Evolutionary conservation across 2,888 invertebrate species (phyloP).

Genomic region (Fragum whitleyi): DNA sequence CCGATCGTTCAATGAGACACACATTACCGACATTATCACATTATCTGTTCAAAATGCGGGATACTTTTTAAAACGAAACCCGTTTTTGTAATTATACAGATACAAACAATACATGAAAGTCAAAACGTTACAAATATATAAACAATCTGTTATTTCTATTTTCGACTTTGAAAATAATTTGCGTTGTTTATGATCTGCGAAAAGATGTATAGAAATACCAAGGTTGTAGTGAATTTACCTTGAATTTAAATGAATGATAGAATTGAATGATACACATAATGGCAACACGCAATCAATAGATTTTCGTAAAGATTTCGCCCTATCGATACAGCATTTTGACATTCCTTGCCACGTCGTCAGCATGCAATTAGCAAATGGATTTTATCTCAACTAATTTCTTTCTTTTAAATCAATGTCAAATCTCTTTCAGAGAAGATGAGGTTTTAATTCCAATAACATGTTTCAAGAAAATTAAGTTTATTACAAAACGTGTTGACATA

Average conservation of each 20-base stretch:
- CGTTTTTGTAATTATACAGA: too few relatives aligned
- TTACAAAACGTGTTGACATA: neutral
- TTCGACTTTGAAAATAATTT: too few relatives aligned
- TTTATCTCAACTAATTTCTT: conserved; percentile 4
- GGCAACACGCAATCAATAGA: neutral
- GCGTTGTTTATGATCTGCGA: too few relatives aligned
- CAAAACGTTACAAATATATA: too few relatives aligned
- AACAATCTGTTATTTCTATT: too few relatives aligned
- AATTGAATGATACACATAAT: neutral
- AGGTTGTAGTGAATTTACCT: too few relatives aligned
- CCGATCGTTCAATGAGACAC: too few relatives aligned
- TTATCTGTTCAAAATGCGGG: too few relatives aligned
- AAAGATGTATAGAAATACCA: too few relatives aligned
- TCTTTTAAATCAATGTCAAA: conserved; percentile 4
- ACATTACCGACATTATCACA: too few relatives aligned
- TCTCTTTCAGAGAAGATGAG: neutral
- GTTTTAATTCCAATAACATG: neutral
- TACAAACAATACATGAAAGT: too few relatives aligned
- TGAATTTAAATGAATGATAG: neutral
- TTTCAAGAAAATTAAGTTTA: neutral
- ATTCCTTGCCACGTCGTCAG: neutral
- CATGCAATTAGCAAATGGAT: conserved; percentile 4
- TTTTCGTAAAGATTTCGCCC: neutral
- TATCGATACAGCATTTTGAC: conserved; percentile 4
- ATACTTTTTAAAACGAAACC: too few relatives aligned